A percentile compares a stretch with the other conserved stretches of the same genome.
These are phyloP conservation scores for Ophiodon elongatus DNA, from an alignment of 2,113 vertebrate species.

Conservation along the genomic window DNA sequence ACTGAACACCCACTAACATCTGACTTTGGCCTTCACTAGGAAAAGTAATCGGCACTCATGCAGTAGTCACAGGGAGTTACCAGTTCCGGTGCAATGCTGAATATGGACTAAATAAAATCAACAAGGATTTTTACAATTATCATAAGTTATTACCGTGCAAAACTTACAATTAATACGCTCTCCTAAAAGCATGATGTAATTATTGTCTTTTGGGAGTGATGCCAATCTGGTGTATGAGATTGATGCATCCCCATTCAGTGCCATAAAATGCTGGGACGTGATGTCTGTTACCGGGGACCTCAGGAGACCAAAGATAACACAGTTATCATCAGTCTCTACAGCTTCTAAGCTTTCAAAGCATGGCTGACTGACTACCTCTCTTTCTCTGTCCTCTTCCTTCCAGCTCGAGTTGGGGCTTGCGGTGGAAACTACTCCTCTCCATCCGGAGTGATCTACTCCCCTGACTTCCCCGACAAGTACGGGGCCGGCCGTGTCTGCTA, in stretches of 20 bases:
- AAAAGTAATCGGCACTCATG: not conserved
- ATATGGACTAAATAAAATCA: too few relatives aligned
- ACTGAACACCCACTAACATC: too few relatives aligned
- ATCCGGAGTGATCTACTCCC: slow-evolving; percentile 93
- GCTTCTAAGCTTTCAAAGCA: not conserved
- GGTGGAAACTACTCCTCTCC: slow-evolving; percentile 93
- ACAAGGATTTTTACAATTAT: too few relatives aligned
- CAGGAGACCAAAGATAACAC: not conserved
- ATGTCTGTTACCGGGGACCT: not conserved
- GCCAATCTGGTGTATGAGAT: not conserved
- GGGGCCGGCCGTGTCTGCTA: slow-evolving; percentile 91
- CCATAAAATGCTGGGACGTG: not conserved
- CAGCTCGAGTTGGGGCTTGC: slow-evolving; percentile 93
- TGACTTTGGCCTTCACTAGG: not conserved
- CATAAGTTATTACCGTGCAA: too few relatives aligned
- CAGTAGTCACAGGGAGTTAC: not conserved
- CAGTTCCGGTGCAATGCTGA: not conserved
- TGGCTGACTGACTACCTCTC: not conserved
- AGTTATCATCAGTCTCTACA: not conserved
- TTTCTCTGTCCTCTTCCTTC: slow-evolving; percentile 5
- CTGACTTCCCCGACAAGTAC: slow-evolving; percentile 94
- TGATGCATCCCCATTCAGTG: not conserved
- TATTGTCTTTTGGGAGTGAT: not conserved
- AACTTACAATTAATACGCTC: too few relatives aligned
- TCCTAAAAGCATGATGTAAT: not conserved